A percentile compares a stretch with the other conserved stretches of the same genome.
Evolutionary conservation across 2,888 invertebrate species (phyloP).

Genomic region (Acronicta psi): DNA sequence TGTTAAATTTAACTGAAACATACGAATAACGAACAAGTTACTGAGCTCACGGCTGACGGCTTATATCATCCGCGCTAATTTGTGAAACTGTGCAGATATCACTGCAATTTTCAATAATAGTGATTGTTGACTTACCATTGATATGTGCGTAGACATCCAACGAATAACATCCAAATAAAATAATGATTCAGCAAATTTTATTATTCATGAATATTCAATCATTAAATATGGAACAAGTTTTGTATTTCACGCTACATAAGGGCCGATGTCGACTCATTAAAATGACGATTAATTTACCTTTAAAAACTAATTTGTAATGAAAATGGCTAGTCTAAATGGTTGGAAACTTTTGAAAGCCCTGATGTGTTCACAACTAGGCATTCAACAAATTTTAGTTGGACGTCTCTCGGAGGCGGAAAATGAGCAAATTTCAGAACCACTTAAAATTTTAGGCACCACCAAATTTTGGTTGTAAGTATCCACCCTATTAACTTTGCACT

Average conservation of each 20-base stretch:
- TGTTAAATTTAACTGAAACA: slow-evolving; percentile 21
- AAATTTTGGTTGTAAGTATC: slow-evolving; percentile 47
- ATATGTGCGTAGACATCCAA: background rate
- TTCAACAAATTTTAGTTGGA: slow-evolving; percentile 59
- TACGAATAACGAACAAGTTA: slow-evolving; percentile 2
- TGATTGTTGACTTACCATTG: background rate
- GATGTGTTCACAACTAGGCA: slow-evolving; percentile 59
- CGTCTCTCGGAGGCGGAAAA: slow-evolving; percentile 52
- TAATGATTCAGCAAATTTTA: background rate
- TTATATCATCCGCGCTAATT: background rate
- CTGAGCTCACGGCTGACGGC: background rate
- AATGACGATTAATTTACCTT: slow-evolving; percentile 18
- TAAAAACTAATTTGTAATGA: slow-evolving; percentile 59
- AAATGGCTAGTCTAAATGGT: slow-evolving; percentile 63
- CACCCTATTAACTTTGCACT: slow-evolving; percentile 51
- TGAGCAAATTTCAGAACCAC: slow-evolving; percentile 59
- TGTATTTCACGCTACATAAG: background rate
- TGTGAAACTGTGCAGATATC: background rate
- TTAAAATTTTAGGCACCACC: slow-evolving; percentile 52
- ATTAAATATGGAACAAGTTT: slow-evolving; percentile 1
- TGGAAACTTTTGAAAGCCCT: slow-evolving; percentile 63
- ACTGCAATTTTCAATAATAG: background rate
- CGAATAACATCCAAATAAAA: background rate
- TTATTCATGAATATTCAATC: slow-evolving; percentile 9
- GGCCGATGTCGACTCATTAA: slow-evolving; percentile 5